These are phyloP conservation scores for Drosophila mayaguana DNA, from an alignment of 2,888 invertebrate species.

Conservation along the genomic window DNA sequence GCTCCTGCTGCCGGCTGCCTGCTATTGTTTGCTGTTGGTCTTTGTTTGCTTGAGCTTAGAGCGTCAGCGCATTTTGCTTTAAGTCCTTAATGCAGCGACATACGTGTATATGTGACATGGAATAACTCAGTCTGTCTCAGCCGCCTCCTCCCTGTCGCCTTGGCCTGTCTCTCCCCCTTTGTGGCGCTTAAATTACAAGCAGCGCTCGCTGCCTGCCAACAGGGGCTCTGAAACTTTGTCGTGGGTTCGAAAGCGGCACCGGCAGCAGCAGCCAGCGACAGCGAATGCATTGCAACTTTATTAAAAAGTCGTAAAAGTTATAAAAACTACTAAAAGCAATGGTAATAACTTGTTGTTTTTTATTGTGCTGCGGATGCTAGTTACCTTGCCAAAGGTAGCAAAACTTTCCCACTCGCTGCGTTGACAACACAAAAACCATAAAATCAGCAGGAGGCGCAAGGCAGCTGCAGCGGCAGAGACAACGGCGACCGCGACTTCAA, in stretches of 20 bases:
- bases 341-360: constrained; percentile 76
- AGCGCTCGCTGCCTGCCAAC: constrained; percentile 26
- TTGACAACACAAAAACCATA: constrained; percentile 32
- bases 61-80: constrained; percentile 63
- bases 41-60: constrained; percentile 55
- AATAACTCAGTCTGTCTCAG: constrained; percentile 53
- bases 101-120: constrained; percentile 60
- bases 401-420: constrained; percentile 39
- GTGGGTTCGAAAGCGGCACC: constrained; percentile 41
- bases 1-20: neutral
- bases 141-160: no score
- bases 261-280: constrained; percentile 4
- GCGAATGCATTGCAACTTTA: constrained; percentile 77
- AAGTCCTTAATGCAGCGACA: constrained; percentile 65
- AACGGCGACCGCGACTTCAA: neutral
- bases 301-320: constrained; percentile 81
- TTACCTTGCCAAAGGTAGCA: constrained; percentile 42
- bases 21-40: constrained; percentile 58
- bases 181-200: constrained; percentile 46
- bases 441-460: neutral
- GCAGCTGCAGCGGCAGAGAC: neutral
- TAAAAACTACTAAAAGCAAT: constrained; percentile 78
- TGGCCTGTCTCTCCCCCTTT: neutral
- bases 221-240: constrained; percentile 70
- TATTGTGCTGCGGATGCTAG: constrained; percentile 49